These are phyloP conservation scores for Aulostomus chinensis DNA, from an alignment of 2,797 vertebrate genomes.

Conservation along the genomic window DNA sequence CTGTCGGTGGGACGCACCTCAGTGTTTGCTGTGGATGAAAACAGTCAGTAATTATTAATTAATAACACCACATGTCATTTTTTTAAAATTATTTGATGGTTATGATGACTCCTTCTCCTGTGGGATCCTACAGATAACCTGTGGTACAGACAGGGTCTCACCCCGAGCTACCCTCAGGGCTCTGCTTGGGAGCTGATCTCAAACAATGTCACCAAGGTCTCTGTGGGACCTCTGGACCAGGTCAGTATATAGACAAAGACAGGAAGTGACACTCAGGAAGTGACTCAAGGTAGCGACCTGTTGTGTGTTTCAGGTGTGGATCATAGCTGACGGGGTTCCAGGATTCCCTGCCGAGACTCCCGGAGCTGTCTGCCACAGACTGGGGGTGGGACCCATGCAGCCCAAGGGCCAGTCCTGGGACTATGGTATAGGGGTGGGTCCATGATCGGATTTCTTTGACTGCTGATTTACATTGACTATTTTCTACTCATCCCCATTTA, in stretches of 20 bases:
- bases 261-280: too few relatives aligned
- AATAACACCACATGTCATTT: too few relatives aligned
- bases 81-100: too few relatives aligned
- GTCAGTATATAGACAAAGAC: too few relatives aligned
- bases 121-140: conserved; percentile 83
- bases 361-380: conserved; percentile 89
- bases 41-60: too few relatives aligned
- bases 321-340: conserved; percentile 90
- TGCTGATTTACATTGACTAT: too few relatives aligned
- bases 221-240: conserved; percentile 95
- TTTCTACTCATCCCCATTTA: too few relatives aligned
- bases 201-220: conserved; percentile 91
- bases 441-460: neutral
- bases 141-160: conserved; percentile 94
- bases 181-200: conserved; percentile 94
- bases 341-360: conserved; percentile 87
- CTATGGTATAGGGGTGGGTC: conserved; percentile 92
- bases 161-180: conserved; percentile 95
- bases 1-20: conserved; percentile 94
- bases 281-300: too few relatives aligned
- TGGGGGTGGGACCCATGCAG: conserved; percentile 87
- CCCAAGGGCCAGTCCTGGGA: conserved; percentile 93
- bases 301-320: conserved; percentile 86
- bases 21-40: conserved; percentile 91
- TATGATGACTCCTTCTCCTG: too few relatives aligned